A percentile compares a stretch with the other conserved stretches of the same genome.
phyloP scores from a whole-genome alignment of 2,888 invertebrate species.

The Gnatocerus cornutus region DNA sequence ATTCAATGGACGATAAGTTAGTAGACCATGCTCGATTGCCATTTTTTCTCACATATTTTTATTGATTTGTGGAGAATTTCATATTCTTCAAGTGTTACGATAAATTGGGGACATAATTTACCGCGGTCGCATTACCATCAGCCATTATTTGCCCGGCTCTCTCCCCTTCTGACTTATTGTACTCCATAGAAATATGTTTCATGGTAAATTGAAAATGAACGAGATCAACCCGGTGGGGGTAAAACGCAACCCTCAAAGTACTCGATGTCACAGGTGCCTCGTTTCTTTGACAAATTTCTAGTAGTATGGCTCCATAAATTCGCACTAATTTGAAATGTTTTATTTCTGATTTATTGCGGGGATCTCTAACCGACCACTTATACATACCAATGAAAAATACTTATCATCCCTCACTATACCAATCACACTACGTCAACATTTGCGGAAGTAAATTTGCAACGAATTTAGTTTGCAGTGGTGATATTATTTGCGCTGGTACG shows the following conservation, averaged over 20 bases:
- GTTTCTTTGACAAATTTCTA: constrained; percentile 10
- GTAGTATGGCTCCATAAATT: constrained; percentile 3
- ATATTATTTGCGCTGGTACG: no score
- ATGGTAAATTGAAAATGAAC: constrained; percentile 35
- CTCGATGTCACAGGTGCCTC: constrained; percentile 17
- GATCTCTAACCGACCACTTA: no score
- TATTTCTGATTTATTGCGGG: neutral
- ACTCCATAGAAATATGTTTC: constrained; percentile 37
- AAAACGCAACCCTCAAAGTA: constrained; percentile 19
- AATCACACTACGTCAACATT: no score
- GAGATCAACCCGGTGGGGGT: constrained; percentile 16
- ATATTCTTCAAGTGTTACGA: constrained; percentile 20
- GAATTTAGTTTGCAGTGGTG: no score
- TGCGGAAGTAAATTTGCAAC: no score
- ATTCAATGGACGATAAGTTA: constrained; percentile 24
- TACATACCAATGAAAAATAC: no score
- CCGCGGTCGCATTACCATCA: constrained; percentile 31
- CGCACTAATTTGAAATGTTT: neutral
- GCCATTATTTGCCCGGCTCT: constrained; percentile 18
- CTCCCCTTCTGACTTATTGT: constrained; percentile 29
- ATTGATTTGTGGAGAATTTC: constrained; percentile 20
- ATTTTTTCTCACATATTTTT: constrained; percentile 3
- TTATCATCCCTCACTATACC: no score
- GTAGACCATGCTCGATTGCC: constrained; percentile 11
- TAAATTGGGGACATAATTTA: constrained; percentile 34